Evolutionary conservation across 2,888 invertebrate species (phyloP).

Genomic region (Melinaea menophilus): DNA sequence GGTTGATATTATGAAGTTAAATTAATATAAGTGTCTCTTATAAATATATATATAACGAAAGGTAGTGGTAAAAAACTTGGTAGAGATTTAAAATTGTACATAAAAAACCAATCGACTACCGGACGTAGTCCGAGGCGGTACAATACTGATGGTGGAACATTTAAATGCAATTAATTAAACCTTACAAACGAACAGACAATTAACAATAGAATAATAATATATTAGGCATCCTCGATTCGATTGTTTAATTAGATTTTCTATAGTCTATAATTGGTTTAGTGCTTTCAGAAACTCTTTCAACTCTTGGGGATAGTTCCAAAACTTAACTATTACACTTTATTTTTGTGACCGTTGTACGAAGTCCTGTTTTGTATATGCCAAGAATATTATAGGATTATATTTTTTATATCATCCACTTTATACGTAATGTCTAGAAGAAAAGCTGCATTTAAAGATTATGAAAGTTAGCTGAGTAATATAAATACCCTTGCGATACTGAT

Average conservation of each 20-base stretch:
- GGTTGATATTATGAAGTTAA: no score
- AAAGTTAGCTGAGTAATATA: constrained; percentile 13
- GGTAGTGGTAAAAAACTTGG: no score
- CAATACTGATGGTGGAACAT: constrained; percentile 42
- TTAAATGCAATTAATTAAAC: constrained; percentile 45
- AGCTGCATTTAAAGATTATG: constrained; percentile 28
- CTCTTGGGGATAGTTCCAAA: no score
- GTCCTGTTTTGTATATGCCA: not conserved
- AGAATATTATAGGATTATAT: not conserved
- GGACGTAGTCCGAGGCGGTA: constrained; percentile 24
- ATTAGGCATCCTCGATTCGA: constrained; percentile 26
- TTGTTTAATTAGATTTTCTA: not conserved
- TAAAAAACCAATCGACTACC: no score
- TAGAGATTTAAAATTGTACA: no score
- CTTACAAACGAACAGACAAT: constrained; percentile 42
- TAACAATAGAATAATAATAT: constrained; percentile 44
- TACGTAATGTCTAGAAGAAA: constrained; percentile 1
- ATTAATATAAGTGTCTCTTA: no score
- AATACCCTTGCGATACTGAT: constrained; percentile 11
- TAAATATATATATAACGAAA: no score
- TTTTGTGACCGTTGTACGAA: not conserved
- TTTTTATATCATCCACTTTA: constrained; percentile 2
- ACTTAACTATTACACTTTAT: no score
- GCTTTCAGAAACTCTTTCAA: not conserved
- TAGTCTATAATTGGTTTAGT: not conserved